A percentile compares a stretch with the other conserved stretches of the same genome.
Conservation (phyloP, 2,797 vertebrate species). For the Sebastes diploproa region DNA sequence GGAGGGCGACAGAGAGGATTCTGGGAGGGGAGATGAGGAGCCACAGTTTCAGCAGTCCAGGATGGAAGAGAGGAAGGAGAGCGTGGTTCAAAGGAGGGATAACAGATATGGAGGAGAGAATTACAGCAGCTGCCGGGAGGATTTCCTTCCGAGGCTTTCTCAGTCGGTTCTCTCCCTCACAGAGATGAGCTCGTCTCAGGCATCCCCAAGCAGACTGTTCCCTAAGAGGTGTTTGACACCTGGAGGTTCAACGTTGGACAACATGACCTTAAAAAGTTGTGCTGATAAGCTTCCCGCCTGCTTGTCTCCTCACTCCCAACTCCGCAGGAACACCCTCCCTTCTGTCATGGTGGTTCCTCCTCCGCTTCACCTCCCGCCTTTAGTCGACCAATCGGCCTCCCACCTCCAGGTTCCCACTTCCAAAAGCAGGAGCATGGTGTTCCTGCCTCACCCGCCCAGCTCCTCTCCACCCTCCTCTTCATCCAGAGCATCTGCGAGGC, state of each 20-base stretch:
- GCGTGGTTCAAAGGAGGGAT: conserved; percentile 1
- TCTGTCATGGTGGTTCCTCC: conserved; percentile 50
- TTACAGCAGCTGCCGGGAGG: not conserved
- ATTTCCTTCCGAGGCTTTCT: conserved; percentile 12
- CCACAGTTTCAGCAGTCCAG: not conserved
- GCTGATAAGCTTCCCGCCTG: conserved; percentile 25
- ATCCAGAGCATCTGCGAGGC: not conserved
- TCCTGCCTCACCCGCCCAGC: conserved; percentile 44
- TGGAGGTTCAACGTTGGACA: conserved; percentile 2
- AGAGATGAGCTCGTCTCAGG: conserved; percentile 12
- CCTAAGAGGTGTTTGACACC: not conserved
- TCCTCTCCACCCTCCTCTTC: conserved; percentile 26
- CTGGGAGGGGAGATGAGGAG: not conserved
- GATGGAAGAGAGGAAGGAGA: conserved; percentile 5
- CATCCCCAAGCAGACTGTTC: not conserved
- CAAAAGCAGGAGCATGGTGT: conserved; percentile 25
- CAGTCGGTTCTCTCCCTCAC: conserved; percentile 32
- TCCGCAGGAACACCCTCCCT: conserved; percentile 77
- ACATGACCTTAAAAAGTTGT: not conserved
- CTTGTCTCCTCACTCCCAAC: conserved; percentile 5
- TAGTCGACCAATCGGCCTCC: conserved; percentile 56
- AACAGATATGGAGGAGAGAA: conserved; percentile 1
- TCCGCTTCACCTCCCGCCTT: conserved; percentile 66
- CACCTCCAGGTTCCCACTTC: conserved; percentile 37
- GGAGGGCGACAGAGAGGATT: not conserved